Base-by-base conservation (phyloP, 2,888 invertebrate genomes). In the Parnassius mnemosyne region DNA sequence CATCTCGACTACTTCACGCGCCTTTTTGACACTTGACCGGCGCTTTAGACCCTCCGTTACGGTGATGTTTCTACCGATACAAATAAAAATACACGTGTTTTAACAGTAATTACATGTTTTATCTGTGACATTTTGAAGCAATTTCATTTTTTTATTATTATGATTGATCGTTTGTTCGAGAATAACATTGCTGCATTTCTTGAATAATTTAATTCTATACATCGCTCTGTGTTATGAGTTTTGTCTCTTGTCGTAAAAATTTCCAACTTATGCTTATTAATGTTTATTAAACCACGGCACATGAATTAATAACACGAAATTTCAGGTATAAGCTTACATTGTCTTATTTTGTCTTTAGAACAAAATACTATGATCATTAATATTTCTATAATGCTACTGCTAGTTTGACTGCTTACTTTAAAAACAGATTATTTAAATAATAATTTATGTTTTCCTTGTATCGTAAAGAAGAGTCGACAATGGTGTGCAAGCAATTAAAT, bases 1-100 rank as follows among this genome's bases (percentile, higher is more conserved):
- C 77, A 89, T 88, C 89, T 80, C 83, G 83, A 79, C 83, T 83
- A 83, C 82, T 86, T 80, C 79, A 83, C 80, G 79, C 80, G 82
- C 79, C 77, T 85, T 85, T 85, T 84, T 84, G 85, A 86, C 87
- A 85, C 84, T 81, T 81, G 76, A 79, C 78, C 75, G 71, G 60
- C 73, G 75, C 74, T 66, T 70, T 65, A 65, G 50, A 68, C 76
- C 79, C 78, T 69, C 66, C 69, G 66, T 69, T 69, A 71, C 70
- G 74, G 71, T 75, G 82, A 84, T 84, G 78, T 77, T 72, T 73
- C 71, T 74, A 80, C 77, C 72, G 82, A 84, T 83, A 81, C 76
- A 74, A 78, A 75, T 77, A 80, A 74, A 78, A 78, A 77, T 80
- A 88, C 88, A 87, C 82, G 80, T 86, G 84, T 87, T 84, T 82